These are phyloP conservation scores for Naja naja DNA, from an alignment of 2,113 vertebrate genomes.

Conservation along the genomic window DNA sequence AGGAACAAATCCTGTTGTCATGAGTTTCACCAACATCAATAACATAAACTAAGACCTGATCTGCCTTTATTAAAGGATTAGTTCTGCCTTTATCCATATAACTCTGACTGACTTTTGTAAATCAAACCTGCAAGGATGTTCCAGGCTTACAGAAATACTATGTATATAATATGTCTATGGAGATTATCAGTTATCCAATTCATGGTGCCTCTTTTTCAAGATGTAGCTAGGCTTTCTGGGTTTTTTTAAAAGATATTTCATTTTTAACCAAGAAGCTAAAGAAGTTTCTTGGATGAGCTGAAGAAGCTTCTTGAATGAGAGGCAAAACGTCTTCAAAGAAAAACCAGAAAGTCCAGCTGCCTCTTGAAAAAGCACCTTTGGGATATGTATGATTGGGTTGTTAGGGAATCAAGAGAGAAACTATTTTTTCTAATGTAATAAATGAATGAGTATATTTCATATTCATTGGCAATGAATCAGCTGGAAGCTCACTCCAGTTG, in stretches of 20 bases:
- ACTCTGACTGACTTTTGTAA: neutral
- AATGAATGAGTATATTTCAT: neutral
- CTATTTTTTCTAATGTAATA: neutral
- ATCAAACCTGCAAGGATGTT: neutral
- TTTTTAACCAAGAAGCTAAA: no score
- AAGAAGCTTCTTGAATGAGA: no score
- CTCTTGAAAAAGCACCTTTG: no score
- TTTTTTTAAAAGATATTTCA: no score
- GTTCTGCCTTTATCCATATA: neutral
- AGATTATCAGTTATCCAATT: no score
- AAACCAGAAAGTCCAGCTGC: no score
- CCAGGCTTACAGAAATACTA: neutral
- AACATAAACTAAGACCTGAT: neutral
- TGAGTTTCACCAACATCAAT: neutral
- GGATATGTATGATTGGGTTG: neutral
- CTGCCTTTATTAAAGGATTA: neutral
- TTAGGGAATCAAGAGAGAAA: neutral
- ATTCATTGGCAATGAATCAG: neutral
- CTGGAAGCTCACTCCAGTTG: neutral
- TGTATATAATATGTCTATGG: neutral
- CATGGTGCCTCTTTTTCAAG: no score
- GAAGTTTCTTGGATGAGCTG: no score
- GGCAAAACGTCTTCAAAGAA: no score
- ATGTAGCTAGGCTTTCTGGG: no score
- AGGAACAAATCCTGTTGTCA: neutral